phyloP scores from a whole-genome alignment of 2,888 invertebrate species.

The Aphrophora alni region DNA sequence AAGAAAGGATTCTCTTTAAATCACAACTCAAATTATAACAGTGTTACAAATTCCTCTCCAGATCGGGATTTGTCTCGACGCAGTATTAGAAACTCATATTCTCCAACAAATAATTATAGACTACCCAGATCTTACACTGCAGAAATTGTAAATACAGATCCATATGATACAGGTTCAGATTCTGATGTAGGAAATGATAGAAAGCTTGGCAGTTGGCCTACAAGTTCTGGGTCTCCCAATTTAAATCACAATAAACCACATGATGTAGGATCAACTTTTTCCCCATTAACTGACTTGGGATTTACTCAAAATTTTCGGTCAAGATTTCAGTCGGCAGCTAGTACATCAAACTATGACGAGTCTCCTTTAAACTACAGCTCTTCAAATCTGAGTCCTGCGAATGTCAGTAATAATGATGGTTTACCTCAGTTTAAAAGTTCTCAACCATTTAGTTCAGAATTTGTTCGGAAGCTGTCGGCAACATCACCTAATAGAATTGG shows the following conservation, averaged over 20 bases:
- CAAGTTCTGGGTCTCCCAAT: not conserved
- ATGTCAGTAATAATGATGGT: not conserved
- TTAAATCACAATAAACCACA: not conserved
- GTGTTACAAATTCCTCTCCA: not conserved
- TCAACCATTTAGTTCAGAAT: constrained; percentile 44
- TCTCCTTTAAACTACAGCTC: constrained; percentile 10
- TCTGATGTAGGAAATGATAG: constrained; percentile 20
- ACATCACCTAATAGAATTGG: constrained; percentile 14
- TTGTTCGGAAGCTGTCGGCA: constrained; percentile 41
- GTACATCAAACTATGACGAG: constrained; percentile 4
- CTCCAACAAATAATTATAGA: not conserved
- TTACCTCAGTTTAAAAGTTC: not conserved
- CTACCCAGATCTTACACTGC: not conserved
- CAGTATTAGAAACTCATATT: not conserved
- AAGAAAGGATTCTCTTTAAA: not conserved
- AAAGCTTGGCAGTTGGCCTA: not conserved
- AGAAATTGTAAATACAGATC: not conserved
- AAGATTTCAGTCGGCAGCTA: constrained; percentile 23
- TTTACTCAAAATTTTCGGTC: constrained; percentile 14
- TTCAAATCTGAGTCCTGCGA: constrained; percentile 8
- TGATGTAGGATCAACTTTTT: not conserved
- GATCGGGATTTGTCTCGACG: not conserved
- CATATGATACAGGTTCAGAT: constrained; percentile 35
- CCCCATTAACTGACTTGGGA: not conserved
- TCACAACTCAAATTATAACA: not conserved